These are phyloP conservation scores for Pandion haliaetus DNA, from an alignment of 2,113 vertebrate species.

Conservation along the genomic window DNA sequence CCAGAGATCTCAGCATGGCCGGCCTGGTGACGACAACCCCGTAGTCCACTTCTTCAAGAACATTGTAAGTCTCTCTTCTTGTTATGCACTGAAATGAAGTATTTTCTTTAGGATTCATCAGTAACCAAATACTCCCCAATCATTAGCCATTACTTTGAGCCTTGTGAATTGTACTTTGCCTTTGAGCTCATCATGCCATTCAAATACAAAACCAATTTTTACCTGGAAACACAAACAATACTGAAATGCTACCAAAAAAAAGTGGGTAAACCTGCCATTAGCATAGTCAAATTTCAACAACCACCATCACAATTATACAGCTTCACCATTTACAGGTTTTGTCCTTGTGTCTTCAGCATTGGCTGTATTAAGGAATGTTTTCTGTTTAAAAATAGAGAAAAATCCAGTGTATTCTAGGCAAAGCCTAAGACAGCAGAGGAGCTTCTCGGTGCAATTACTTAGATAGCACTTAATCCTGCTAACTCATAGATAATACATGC, in stretches of 20 bases:
- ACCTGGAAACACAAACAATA: background rate
- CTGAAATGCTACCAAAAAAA: background rate
- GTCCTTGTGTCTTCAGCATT: background rate
- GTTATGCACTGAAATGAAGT: background rate
- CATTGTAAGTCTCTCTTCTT: conserved; percentile 82
- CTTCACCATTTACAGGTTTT: background rate
- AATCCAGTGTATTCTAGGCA: background rate
- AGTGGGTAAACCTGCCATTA: background rate
- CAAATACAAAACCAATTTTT: background rate
- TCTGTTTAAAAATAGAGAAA: background rate
- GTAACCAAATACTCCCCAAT: background rate
- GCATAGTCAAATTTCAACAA: background rate
- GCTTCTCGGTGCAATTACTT: background rate
- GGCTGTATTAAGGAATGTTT: background rate
- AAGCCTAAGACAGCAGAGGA: background rate
- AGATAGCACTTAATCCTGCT: background rate
- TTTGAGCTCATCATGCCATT: background rate
- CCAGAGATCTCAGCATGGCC: conserved; percentile 87
- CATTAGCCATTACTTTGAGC: background rate
- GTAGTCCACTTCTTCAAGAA: conserved; percentile 97
- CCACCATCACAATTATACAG: background rate
- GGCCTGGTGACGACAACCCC: conserved; percentile 87
- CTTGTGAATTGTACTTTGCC: background rate
- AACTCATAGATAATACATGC: background rate
- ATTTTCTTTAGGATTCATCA: background rate